Conservation (phyloP, 2,113 vertebrate genomes). For the Lichenostomus cassidix region DNA sequence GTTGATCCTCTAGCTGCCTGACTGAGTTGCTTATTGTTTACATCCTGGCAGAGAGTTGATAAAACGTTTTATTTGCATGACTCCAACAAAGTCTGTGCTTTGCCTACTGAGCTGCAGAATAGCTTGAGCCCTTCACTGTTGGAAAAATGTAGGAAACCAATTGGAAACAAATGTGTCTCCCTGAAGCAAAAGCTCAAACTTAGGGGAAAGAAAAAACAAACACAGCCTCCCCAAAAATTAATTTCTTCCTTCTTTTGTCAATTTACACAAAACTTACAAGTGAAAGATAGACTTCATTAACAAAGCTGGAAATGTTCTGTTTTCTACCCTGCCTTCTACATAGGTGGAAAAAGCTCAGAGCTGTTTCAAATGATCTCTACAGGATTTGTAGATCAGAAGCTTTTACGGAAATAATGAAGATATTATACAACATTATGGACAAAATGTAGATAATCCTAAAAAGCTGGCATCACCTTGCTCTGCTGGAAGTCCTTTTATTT, state of each 20-base stretch:
- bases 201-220: too few relatives aligned
- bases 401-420: not conserved
- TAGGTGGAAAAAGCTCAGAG: not conserved
- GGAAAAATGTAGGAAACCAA: not conserved
- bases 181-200: not conserved
- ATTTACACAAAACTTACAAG: not conserved
- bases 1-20: not conserved
- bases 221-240: accelerated
- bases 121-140: not conserved
- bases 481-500: not conserved
- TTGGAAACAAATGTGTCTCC: not conserved
- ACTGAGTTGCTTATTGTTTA: not conserved
- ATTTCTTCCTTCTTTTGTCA: not conserved
- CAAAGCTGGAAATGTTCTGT: not conserved
- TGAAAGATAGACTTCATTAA: not conserved
- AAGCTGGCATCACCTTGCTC: not conserved
- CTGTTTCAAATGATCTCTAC: not conserved
- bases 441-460: not conserved
- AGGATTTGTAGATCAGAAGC: not conserved
- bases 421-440: not conserved
- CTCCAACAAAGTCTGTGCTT: not conserved
- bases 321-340: not conserved
- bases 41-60: not conserved
- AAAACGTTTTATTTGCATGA: not conserved
- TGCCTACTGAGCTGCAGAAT: not conserved